A percentile compares a stretch with the other conserved stretches of the same genome.
Evolutionary conservation across 30 jellyfish, hydroid and myxozoan genomes (phyloP).

Genomic region (Morbakka virulenta): DNA sequence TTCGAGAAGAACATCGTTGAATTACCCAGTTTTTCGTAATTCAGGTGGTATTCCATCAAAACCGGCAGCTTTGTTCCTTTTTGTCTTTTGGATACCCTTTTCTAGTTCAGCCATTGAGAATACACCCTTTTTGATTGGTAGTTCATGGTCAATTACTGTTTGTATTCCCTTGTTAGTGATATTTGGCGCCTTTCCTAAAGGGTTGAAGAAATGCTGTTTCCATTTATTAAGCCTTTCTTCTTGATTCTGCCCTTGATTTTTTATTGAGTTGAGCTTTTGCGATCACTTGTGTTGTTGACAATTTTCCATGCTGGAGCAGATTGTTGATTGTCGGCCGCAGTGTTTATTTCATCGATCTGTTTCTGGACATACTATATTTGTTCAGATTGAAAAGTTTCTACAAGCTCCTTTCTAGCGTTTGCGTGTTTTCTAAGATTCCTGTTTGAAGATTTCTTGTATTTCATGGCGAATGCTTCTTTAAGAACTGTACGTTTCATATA

Average conservation of each 20-base stretch:
- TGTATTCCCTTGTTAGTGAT: neutral
- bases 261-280: neutral
- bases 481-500: neutral
- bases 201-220: conserved; percentile 2
- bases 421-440: neutral
- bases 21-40: conserved; percentile 2
- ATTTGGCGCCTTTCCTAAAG: neutral
- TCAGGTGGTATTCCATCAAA: conserved; percentile 11
- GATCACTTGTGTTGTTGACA: neutral
- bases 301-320: conserved; percentile 9
- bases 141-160: neutral
- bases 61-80: conserved; percentile 5
- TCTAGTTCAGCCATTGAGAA: neutral
- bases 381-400: neutral
- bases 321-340: neutral
- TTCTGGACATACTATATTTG: neutral
- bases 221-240: conserved; percentile 9
- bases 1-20: neutral
- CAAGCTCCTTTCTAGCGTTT: neutral
- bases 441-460: neutral
- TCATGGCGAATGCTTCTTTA: neutral
- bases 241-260: neutral
- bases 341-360: neutral
- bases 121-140: neutral
- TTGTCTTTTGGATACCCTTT: no score